Conservation (phyloP, 2,797 vertebrate species). For the Sorex maritimensis region DNA sequence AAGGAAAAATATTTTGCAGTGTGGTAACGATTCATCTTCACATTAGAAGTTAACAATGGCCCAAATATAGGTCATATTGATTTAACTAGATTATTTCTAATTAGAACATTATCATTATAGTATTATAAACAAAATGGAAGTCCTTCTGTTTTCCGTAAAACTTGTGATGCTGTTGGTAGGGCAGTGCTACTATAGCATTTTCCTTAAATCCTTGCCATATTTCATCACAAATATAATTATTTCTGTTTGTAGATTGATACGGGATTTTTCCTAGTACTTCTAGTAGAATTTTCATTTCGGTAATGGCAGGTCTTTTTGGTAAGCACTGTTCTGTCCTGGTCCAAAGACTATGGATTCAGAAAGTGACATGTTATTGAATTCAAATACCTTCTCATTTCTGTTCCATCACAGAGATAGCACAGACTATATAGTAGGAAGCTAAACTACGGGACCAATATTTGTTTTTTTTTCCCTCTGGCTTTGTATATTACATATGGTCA, state of each 20-base stretch:
- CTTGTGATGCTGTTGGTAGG: not conserved
- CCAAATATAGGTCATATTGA: not conserved
- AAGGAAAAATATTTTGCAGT: not conserved
- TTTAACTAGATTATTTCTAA: not conserved
- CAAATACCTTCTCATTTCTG: not conserved
- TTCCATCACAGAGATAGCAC: constrained; percentile 4
- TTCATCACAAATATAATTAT: constrained; percentile 43
- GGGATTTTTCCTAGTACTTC: constrained; percentile 28
- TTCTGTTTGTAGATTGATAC: constrained; percentile 22
- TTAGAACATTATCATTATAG: not conserved
- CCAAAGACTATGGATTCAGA: constrained; percentile 1
- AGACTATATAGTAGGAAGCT: not conserved
- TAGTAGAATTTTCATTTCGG: not conserved
- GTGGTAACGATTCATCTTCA: constrained; percentile 2
- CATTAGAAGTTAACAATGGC: not conserved
- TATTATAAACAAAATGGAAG: not conserved
- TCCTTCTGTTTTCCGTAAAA: not conserved
- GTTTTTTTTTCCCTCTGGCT: not conserved
- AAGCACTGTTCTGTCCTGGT: not conserved
- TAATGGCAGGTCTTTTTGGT: not conserved
- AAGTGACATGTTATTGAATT: not conserved
- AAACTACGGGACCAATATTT: not conserved
- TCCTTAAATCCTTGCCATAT: not conserved
- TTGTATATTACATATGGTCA: not conserved
- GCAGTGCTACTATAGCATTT: not conserved